These are phyloP conservation scores for Formicarius rufipectus DNA, from an alignment of 2,113 vertebrate species.

Conservation along the genomic window DNA sequence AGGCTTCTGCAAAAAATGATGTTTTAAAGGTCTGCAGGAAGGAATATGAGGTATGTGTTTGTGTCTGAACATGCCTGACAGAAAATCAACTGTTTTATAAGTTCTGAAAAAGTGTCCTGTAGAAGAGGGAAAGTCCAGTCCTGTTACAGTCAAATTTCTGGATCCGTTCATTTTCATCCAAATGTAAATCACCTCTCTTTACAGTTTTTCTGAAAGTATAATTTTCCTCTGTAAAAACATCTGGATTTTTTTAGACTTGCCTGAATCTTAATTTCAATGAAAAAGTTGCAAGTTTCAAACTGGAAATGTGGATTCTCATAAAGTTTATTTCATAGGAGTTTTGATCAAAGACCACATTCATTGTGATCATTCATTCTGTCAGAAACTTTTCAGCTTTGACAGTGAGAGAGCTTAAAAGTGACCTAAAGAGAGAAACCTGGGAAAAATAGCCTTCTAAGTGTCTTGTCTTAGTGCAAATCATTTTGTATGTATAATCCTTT, in stretches of 20 bases:
- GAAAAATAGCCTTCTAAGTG: not conserved
- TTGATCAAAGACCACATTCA: not conserved
- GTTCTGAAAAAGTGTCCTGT: not conserved
- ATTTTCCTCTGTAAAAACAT: not conserved
- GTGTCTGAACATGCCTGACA: not conserved
- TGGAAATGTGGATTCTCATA: not conserved
- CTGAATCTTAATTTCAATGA: not conserved
- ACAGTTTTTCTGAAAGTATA: not conserved
- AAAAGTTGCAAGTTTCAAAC: not conserved
- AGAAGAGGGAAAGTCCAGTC: not conserved
- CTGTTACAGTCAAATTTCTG: not conserved
- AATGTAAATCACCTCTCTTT: not conserved
- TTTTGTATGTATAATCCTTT: not conserved
- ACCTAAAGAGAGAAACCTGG: not conserved
- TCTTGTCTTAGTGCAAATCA: not conserved
- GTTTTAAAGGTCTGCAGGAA: slow-evolving; percentile 94
- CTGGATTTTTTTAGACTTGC: not conserved
- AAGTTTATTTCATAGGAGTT: not conserved
- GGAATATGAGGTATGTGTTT: slow-evolving; percentile 87
- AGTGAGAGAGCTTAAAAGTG: not conserved
- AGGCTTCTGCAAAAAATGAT: slow-evolving; percentile 95
- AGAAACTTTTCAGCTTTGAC: not conserved
- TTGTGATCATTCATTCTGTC: not conserved
- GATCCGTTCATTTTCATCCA: not conserved
- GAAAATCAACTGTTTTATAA: not conserved